A percentile compares a stretch with the other conserved stretches of the same genome.
Evolutionary conservation across 2,113 vertebrate species (phyloP).

Genomic region (Tympanuchus pallidicinctus): DNA sequence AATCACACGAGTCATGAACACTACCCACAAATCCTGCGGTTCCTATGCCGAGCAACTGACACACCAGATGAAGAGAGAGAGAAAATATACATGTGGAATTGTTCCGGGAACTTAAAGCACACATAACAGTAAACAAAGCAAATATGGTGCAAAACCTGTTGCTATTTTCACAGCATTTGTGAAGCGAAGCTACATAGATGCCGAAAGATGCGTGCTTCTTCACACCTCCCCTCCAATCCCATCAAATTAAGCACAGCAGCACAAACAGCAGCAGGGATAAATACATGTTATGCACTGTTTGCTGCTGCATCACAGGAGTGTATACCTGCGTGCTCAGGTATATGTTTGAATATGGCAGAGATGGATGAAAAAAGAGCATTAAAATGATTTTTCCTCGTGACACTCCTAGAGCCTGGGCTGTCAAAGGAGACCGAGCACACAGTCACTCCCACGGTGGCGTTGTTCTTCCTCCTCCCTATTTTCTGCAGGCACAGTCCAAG

Average conservation of each 20-base stretch:
- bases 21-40: slow-evolving; percentile 58
- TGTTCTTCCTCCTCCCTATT: background rate
- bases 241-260: slow-evolving; percentile 61
- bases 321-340: background rate
- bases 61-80: slow-evolving; percentile 72
- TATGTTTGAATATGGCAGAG: background rate
- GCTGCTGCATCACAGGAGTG: background rate
- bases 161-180: slow-evolving; percentile 71
- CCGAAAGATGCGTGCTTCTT: slow-evolving; percentile 37
- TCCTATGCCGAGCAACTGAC: slow-evolving; percentile 54
- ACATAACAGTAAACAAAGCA: slow-evolving; percentile 73
- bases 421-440: background rate
- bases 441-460: background rate
- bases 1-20: slow-evolving; percentile 68
- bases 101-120: slow-evolving; percentile 69
- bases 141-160: slow-evolving; percentile 74
- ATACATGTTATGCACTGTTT: background rate
- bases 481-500: background rate
- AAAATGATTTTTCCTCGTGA: background rate
- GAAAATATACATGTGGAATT: slow-evolving; percentile 76
- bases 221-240: slow-evolving; percentile 48
- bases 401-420: background rate
- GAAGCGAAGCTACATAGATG: slow-evolving; percentile 50
- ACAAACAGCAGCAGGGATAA: slow-evolving; percentile 57
- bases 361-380: background rate